Conservation (phyloP, 2,888 invertebrate genomes). For the Drosophila buzzatii region DNA sequence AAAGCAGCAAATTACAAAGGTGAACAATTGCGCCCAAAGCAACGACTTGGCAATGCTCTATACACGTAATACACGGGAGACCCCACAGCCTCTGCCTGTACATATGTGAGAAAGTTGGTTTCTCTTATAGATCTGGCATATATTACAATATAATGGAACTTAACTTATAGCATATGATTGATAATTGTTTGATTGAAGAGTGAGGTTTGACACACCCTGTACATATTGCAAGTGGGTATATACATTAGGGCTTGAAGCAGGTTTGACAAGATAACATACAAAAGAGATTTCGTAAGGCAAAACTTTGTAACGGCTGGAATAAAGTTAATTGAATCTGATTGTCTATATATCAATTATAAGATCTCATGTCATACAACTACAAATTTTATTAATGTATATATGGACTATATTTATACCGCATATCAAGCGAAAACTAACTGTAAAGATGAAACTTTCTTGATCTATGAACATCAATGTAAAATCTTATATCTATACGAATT, state of each 20-base stretch:
- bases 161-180: not conserved
- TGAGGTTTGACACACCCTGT: not conserved
- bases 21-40: not conserved
- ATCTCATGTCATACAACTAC: no score
- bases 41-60: conserved; percentile 6
- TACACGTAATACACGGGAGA: not conserved
- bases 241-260: not conserved
- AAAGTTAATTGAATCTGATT: no score
- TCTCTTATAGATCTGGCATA: not conserved
- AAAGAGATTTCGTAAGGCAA: not conserved
- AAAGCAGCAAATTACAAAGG: conserved; percentile 13
- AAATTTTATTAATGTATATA: no score
- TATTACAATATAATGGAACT: not conserved
- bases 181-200: not conserved
- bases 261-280: not conserved
- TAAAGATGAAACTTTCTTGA: no score
- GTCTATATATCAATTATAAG: no score
- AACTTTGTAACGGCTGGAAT: no score
- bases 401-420: no score
- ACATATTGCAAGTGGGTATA: not conserved
- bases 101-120: not conserved
- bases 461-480: no score
- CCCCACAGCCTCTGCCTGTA: not conserved
- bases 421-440: no score
- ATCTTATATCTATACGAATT: no score